Evolutionary conservation across 2,113 vertebrate genomes (phyloP).

Genomic region (Camelus bactrianus): DNA sequence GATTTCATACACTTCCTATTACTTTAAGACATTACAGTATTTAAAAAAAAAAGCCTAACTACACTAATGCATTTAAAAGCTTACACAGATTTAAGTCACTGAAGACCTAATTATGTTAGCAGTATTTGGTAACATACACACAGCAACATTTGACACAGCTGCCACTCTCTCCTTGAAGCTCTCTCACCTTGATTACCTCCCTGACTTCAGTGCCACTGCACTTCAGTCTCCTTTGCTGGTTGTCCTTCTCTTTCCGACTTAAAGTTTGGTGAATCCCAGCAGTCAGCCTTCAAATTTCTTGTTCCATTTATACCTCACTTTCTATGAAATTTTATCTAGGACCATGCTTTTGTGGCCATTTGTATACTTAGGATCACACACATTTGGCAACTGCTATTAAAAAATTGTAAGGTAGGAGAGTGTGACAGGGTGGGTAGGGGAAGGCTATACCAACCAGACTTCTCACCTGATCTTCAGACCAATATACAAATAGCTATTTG

Average conservation of each 20-base stretch:
- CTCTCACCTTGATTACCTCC: background rate
- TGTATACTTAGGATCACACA: background rate
- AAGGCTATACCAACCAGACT: background rate
- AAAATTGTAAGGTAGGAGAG: too few species aligned
- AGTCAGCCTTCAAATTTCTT: conserved; percentile 4
- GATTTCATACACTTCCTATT: background rate
- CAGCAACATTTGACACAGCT: background rate
- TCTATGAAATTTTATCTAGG: background rate
- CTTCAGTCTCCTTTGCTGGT: background rate
- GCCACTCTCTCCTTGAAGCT: background rate
- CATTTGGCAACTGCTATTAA: background rate
- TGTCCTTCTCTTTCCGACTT: background rate
- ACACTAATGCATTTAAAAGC: background rate
- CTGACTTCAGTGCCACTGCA: background rate
- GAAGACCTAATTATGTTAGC: background rate
- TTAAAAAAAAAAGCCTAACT: background rate
- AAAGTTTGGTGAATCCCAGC: background rate
- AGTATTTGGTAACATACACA: background rate
- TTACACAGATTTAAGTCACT: background rate
- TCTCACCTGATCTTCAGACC: background rate
- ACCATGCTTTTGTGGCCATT: background rate
- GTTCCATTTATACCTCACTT: background rate
- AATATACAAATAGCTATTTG: background rate
- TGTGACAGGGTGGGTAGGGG: too few species aligned
- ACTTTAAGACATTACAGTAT: background rate